These are phyloP conservation scores for Dichetophora obliterata DNA, from an alignment of 2,888 invertebrate species.

Conservation along the genomic window DNA sequence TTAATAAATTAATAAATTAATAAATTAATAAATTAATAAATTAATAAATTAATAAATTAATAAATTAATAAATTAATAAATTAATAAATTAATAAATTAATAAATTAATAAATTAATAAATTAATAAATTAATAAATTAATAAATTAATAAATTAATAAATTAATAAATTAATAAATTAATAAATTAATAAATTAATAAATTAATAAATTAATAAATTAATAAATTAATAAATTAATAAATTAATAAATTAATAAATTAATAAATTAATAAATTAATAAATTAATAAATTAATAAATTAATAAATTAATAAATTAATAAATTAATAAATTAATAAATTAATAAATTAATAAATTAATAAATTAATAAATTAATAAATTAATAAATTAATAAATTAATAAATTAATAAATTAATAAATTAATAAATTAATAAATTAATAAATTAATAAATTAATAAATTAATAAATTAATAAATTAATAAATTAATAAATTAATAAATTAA, in stretches of 20 bases:
- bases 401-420: slow-evolving; percentile 31
- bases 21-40: not conserved
- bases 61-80: not conserved
- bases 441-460: not conserved
- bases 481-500: not conserved
- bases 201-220: not conserved
- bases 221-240: not conserved
- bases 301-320: slow-evolving; percentile 5
- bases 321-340: not conserved
- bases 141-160: too few relatives aligned
- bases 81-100: not conserved
- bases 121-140: not conserved
- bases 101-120: not conserved
- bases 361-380: slow-evolving; percentile 2
- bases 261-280: not conserved
- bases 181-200: not conserved
- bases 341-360: not conserved
- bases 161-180: not conserved
- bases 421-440: slow-evolving; percentile 5
- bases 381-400: slow-evolving; percentile 10
- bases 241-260: not conserved
- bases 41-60: not conserved
- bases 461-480: not conserved
- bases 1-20: not conserved
- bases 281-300: not conserved